Base-by-base conservation (phyloP, 1,140 invertebrate genomes). In the Ylistrum balloti region DNA sequence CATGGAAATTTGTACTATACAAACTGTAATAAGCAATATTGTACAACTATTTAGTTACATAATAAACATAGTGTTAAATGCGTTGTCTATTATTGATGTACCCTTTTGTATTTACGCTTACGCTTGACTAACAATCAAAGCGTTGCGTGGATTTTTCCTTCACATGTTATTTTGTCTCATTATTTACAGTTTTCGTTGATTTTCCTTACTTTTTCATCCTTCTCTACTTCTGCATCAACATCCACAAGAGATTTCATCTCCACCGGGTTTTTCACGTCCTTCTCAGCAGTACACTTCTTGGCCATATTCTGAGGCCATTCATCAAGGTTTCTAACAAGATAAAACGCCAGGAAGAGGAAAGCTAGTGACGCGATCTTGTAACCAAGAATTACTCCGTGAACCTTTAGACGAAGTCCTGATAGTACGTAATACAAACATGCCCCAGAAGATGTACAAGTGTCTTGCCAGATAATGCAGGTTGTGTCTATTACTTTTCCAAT, bases 311-410 rank as follows among this genome's bases (percentile, higher is more conserved):
- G 74, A 0, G 33, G 35, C 88, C 88, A 89, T 38, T 89, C 88
- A 15, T 86, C 45, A 10, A 89, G 35, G 22, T 33, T 41, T 85
- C 88, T 41, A 7, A 89, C 88, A 33, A 45, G 38, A 34, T 38
- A 89, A 45, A 89, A 41, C 28, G 88, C 74, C 17, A 89, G 17
- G 10, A 86, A 41, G 5, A 89, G 33, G 15, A 86, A 45, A n/a
- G 86, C 41, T 0, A 89, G 28, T 5, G 88, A 85, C 11, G 38
- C n/a, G 20, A 33, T 7, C 33, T 89, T 89, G 32, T 89, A 89
- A 20, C 85, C 33, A 13, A 86, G 33, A 22, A 86, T 41, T 0
- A 85, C 86, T 33, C 33, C 33, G 56, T 86, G 41, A 9, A 89
- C 45, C 10, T 85, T 41, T n/a, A 74, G 7, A 22, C 56, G 9